A percentile compares a stretch with the other conserved stretches of the same genome.
Evolutionary conservation across 2,888 invertebrate species (phyloP).

Genomic region (Lingula anatina): DNA sequence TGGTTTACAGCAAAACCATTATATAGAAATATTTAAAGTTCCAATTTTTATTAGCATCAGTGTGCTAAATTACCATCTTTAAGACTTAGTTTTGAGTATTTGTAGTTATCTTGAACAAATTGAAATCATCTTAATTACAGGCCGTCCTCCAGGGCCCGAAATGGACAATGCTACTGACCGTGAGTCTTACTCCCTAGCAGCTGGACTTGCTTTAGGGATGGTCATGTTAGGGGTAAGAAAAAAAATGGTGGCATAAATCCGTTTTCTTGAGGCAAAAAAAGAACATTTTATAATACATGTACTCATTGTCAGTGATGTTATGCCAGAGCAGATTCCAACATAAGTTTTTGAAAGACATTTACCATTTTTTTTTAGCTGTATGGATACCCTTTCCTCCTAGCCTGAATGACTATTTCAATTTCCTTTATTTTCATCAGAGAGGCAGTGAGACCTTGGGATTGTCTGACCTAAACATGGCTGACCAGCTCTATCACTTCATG

Average conservation of each 20-base stretch:
- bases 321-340: too few species aligned
- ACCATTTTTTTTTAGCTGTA: slow-evolving; percentile 6
- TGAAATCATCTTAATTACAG: too few species aligned
- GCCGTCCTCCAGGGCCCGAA: slow-evolving; percentile 89
- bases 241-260: too few species aligned
- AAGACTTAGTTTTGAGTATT: too few species aligned
- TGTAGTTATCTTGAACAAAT: too few species aligned
- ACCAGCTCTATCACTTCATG: slow-evolving; percentile 86
- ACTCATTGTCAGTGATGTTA: too few species aligned
- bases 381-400: neutral
- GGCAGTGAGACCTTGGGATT: slow-evolving; percentile 48
- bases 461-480: slow-evolving; percentile 68
- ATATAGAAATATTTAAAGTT: too few species aligned
- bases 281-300: too few species aligned
- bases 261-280: too few species aligned
- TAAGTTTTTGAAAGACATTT: neutral
- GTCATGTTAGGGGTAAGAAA: slow-evolving; percentile 68
- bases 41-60: too few species aligned
- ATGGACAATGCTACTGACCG: slow-evolving; percentile 92
- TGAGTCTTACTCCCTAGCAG: slow-evolving; percentile 90
- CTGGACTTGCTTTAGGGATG: slow-evolving; percentile 86
- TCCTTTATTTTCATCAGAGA: slow-evolving; percentile 32
- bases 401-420: slow-evolving; percentile 1
- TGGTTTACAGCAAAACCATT: too few species aligned
- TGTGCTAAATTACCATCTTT: too few species aligned